phyloP scores from a whole-genome alignment of 1,140 invertebrate genomes.

The Drosophila saltans region DNA sequence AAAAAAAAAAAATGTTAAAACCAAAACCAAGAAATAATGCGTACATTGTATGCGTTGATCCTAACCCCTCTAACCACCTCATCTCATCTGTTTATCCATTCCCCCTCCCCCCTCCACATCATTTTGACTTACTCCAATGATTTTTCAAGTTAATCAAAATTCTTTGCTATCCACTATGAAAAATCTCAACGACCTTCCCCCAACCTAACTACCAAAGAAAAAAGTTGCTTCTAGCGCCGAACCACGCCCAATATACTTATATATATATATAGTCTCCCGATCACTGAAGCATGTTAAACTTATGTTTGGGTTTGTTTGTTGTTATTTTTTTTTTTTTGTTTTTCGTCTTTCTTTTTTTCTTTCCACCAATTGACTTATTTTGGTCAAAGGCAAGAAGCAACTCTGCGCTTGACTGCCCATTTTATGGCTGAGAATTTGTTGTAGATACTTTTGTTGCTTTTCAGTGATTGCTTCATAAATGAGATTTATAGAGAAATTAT shows the following conservation, averaged over 20 bases:
- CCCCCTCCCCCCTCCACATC: neutral
- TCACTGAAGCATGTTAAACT: conserved; percentile 68
- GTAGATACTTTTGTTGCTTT: conserved; percentile 22
- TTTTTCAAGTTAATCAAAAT: conserved; percentile 81
- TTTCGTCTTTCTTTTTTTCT: neutral
- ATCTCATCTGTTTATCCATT: too few relatives aligned
- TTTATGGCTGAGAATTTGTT: conserved; percentile 65
- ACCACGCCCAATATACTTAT: conserved; percentile 64
- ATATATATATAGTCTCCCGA: conserved; percentile 23
- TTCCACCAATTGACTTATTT: conserved; percentile 48
- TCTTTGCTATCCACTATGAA: conserved; percentile 75
- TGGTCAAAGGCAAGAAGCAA: conserved; percentile 41
- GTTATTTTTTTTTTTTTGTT: conserved; percentile 4
- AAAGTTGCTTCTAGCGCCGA: conserved; percentile 50
- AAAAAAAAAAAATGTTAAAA: too few relatives aligned
- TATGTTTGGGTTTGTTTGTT: conserved; percentile 38
- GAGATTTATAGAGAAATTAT: conserved; percentile 54
- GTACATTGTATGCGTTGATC: conserved; percentile 66
- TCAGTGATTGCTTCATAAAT: conserved; percentile 44
- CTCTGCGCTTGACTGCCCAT: conserved; percentile 71
- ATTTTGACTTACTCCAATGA: conserved; percentile 68
- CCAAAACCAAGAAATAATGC: conserved; percentile 66
- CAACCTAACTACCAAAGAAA: neutral
- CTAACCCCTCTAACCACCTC: neutral
- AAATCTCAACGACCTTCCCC: conserved; percentile 77